Conservation (phyloP, 2,797 vertebrate genomes). For the Acridotheres tristis region DNA sequence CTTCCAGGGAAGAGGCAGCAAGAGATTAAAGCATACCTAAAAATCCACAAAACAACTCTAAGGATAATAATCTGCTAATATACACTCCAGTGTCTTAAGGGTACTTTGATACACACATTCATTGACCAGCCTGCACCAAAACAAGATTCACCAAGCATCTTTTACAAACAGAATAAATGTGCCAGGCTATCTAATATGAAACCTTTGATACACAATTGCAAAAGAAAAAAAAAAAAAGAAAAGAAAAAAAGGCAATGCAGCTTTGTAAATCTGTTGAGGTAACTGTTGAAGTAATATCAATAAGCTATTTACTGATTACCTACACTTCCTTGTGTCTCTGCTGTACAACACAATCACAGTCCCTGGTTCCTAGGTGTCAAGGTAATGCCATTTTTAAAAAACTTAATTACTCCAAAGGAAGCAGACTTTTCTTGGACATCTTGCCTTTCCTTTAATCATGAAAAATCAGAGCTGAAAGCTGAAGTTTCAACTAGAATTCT, state of each 20-base stretch:
- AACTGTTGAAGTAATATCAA: not conserved
- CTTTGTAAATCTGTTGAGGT: not conserved
- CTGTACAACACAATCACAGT: not conserved
- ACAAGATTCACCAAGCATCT: not conserved
- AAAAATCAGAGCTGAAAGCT: not conserved
- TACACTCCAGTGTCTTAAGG: not conserved
- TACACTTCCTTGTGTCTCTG: not conserved
- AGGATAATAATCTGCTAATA: slow-evolving; percentile 5
- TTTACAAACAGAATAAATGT: slow-evolving; percentile 1
- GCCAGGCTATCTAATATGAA: not conserved
- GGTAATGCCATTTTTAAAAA: not conserved
- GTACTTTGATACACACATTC: not conserved
- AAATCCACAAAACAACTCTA: not conserved
- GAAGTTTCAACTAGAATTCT: not conserved
- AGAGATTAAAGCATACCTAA: slow-evolving; percentile 22
- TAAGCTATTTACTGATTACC: not conserved
- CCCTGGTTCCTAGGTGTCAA: not conserved
- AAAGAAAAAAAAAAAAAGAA: not conserved
- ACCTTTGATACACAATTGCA: not conserved
- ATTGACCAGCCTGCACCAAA: not conserved
- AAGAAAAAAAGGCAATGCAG: not conserved
- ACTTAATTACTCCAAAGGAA: not conserved
- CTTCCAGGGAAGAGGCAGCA: not conserved
- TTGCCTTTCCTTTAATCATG: not conserved
- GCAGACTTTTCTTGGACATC: not conserved